A percentile compares a stretch with the other conserved stretches of the same genome.
Evolutionary conservation across 2,888 invertebrate species (phyloP).

Genomic region (Ptilodon capucinus): DNA sequence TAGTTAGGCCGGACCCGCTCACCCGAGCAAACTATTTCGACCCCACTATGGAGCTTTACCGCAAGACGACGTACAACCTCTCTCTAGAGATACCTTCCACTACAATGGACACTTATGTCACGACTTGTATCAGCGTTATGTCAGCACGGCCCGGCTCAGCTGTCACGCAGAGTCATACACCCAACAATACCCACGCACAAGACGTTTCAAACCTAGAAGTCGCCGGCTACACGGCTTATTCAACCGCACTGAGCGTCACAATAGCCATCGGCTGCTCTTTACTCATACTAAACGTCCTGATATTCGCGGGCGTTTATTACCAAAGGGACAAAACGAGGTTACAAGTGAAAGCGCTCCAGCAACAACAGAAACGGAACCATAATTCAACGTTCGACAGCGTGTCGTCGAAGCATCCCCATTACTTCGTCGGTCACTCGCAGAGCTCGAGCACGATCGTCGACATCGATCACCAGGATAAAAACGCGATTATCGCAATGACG

Average conservation of each 20-base stretch:
- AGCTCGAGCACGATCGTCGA: slow-evolving; percentile 93
- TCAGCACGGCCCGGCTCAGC: slow-evolving; percentile 84
- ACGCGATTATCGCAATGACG: slow-evolving; percentile 78
- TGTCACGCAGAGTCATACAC: slow-evolving; percentile 66
- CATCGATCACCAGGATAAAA: slow-evolving; percentile 89
- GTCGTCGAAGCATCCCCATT: slow-evolving; percentile 89
- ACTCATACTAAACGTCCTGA: slow-evolving; percentile 90
- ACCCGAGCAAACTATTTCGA: slow-evolving; percentile 85
- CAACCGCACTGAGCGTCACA: slow-evolving; percentile 89
- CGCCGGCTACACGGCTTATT: slow-evolving; percentile 89
- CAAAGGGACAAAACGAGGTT: slow-evolving; percentile 89
- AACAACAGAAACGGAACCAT: slow-evolving; percentile 86
- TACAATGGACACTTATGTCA: slow-evolving; percentile 85
- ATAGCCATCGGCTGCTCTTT: slow-evolving; percentile 92
- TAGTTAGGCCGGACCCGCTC: slow-evolving; percentile 92
- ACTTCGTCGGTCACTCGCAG: slow-evolving; percentile 89
- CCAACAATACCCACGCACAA: slow-evolving; percentile 87
- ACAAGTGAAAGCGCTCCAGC: slow-evolving; percentile 89
- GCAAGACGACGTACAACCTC: slow-evolving; percentile 82
- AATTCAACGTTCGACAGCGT: slow-evolving; percentile 82
- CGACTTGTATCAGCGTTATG: slow-evolving; percentile 87
- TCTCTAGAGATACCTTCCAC: slow-evolving; percentile 78
- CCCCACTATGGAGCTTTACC: slow-evolving; percentile 84
- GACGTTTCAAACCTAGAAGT: slow-evolving; percentile 91
- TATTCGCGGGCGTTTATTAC: slow-evolving; percentile 93